phyloP scores from a whole-genome alignment of 1,140 invertebrate genomes.

The Zaprionus africanus region DNA sequence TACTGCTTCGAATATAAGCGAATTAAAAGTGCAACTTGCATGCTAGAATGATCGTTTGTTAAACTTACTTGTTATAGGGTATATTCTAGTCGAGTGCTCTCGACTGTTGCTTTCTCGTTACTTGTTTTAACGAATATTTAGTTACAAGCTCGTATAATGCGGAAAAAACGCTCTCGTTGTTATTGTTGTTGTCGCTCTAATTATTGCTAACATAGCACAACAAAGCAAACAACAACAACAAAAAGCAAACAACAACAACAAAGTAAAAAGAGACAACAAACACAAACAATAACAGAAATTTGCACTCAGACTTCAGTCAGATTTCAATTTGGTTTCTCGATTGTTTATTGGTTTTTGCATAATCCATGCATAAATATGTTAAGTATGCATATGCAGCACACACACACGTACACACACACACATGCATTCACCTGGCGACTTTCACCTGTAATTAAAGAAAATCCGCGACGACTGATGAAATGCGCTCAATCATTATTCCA shows the following conservation, averaged over 20 bases:
- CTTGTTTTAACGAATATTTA: conserved; percentile 11
- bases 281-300: background rate
- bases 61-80: background rate
- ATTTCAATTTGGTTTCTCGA: conserved; percentile 4
- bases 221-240: background rate
- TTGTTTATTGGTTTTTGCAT: background rate
- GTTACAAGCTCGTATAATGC: conserved; percentile 18
- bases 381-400: background rate
- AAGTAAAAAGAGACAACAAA: background rate
- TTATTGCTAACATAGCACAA: conserved; percentile 5
- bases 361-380: conserved; percentile 1
- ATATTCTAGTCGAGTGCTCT: background rate
- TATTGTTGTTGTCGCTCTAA: conserved; percentile 6
- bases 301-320: background rate
- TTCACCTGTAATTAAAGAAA: conserved; percentile 31
- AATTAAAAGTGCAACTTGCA: too few relatives aligned
- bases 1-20: too few relatives aligned
- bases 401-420: background rate
- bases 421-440: conserved; percentile 2
- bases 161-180: conserved; percentile 12
- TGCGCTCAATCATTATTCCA: conserved; percentile 10
- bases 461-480: conserved; percentile 23
- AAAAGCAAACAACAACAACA: background rate
- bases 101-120: background rate
- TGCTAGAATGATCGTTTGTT: too few relatives aligned